Base-by-base conservation (phyloP, 92 coral and sea anemone genomes). In the Plumapathes pennacea region DNA sequence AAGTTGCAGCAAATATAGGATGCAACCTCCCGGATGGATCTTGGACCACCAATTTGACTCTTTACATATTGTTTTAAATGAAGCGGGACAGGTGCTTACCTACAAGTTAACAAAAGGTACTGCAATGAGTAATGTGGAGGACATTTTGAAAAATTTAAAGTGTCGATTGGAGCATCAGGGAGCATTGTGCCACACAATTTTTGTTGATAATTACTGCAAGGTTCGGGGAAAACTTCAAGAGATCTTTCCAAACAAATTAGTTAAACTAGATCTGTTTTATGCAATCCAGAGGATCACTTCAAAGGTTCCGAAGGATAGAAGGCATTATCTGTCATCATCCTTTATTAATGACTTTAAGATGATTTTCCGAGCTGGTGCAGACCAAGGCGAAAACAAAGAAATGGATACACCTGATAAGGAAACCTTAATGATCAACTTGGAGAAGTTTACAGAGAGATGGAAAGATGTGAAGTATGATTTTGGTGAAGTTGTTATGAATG, bases 31-130 rank as follows among this genome's bases (percentile, higher is more conserved):
- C 71, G 25, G 36, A 64, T 24, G 49, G 71, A 24, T 64, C 71
- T 9, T 64, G 60, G 71, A 45, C 57, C 6, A 64, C 49, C 60
- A 47, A 23, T 63, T 49, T 48, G 71, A 46, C 50, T 62, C 71
- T 17, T 18, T 63, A 47, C 49, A 31, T 22, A 63, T 63, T 3
- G 33, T 46, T 2, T 24, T 63, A 2, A 63, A 63, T 46, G 71
- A 63, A 50, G 28, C 0, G n/a, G 72, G 51, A 31, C 72, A 50
- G 40, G 61, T 38, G 38, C 50, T 51, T 30, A 38, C 72, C 50
- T 65, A 65, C 60, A 37, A 65, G 20, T 46, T 65, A 22, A 65
- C 62, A 39, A 65, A 65, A 55, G 72, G 52, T 28, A 65, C 72
- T 38, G 48, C 62, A 65, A 17, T 49, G 7, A 41, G 60, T 36